A percentile compares a stretch with the other conserved stretches of the same genome.
Evolutionary conservation across 2,797 vertebrate species (phyloP).

Genomic region (Taeniopygia guttata): DNA sequence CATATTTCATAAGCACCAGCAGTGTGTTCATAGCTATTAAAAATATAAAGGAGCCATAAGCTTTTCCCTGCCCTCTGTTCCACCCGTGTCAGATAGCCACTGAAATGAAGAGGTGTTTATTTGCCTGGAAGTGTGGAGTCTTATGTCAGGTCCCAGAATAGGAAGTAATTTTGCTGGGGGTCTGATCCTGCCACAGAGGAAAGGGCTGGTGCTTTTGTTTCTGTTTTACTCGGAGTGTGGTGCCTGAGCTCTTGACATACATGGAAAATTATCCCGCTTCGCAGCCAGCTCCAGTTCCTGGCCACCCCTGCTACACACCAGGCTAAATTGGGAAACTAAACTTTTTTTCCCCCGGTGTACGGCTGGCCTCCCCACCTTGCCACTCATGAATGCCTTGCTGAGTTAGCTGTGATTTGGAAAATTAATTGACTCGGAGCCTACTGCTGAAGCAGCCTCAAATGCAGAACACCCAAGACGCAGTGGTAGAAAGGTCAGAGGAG

Average conservation of each 20-base stretch:
- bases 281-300: not conserved
- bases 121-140: constrained; percentile 51
- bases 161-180: constrained; percentile 46
- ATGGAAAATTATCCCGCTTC: constrained; percentile 21
- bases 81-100: constrained; percentile 29
- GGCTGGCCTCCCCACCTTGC: constrained; percentile 20
- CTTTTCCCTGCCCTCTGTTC: constrained; percentile 11
- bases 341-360: not conserved
- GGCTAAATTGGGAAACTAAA: constrained; percentile 46
- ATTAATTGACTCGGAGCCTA: constrained; percentile 47
- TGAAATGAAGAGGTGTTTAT: constrained; percentile 58
- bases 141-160: constrained; percentile 4
- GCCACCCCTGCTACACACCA: not conserved
- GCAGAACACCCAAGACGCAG: constrained; percentile 59
- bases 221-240: not conserved
- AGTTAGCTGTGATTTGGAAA: constrained; percentile 64
- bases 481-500: constrained; percentile 59
- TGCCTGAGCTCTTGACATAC: not conserved
- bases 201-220: constrained; percentile 21
- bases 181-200: not conserved
- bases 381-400: constrained; percentile 35
- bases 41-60: not conserved
- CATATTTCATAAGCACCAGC: not conserved
- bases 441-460: constrained; percentile 41
- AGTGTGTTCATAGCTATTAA: constrained; percentile 1